Evolutionary conservation across 2,113 vertebrate genomes (phyloP).

Genomic region (Grammomys surdaster): DNA sequence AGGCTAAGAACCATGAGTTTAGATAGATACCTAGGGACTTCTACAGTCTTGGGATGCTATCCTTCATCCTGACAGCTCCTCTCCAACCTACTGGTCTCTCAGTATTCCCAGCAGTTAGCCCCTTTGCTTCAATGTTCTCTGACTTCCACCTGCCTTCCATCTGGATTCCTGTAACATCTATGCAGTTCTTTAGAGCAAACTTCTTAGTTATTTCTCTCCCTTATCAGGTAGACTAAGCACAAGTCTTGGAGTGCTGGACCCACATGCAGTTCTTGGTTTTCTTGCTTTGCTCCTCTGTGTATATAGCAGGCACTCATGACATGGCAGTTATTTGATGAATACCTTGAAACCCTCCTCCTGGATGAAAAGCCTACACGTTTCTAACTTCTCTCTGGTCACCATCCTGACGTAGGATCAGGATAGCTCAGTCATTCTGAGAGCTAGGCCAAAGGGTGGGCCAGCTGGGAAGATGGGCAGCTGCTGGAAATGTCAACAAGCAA

Average conservation of each 20-base stretch:
- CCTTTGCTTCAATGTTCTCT: neutral
- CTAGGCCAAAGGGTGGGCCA: neutral
- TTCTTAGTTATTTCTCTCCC: neutral
- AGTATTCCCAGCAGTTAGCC: neutral
- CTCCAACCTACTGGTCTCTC: neutral
- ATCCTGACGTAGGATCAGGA: neutral
- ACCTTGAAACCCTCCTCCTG: neutral
- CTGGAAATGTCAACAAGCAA: neutral
- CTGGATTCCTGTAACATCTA: neutral
- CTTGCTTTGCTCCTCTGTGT: neutral
- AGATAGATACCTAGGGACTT: neutral
- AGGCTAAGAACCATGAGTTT: neutral
- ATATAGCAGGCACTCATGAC: neutral
- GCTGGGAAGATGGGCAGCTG: neutral
- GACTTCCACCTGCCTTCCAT: accelerated
- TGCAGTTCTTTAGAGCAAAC: neutral
- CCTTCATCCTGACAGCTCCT: neutral
- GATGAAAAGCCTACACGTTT: neutral
- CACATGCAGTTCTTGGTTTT: neutral
- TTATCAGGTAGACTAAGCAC: neutral
- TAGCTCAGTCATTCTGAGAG: neutral
- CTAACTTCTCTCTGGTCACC: neutral
- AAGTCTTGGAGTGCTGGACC: neutral
- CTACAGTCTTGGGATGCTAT: neutral
- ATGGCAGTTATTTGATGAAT: neutral